Evolutionary conservation across 1,140 invertebrate species (phyloP).

Genomic region (Apis mellifera): Amel_HAv3.1 CM009939.2:11987001-11987500

Average conservation of each 20-base stretch:
- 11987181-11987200: too few relatives aligned
- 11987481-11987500: too few relatives aligned
- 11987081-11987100: too few relatives aligned
- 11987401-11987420: too few relatives aligned
- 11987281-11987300: conserved; percentile 9
- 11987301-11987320: neutral
- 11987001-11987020: too few relatives aligned
- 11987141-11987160: neutral
- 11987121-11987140: neutral
- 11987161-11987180: too few relatives aligned
- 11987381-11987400: conserved; percentile 1
- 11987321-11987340: conserved; percentile 1
- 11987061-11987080: too few relatives aligned
- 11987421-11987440: neutral
- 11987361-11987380: neutral
- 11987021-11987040: too few relatives aligned
- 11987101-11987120: too few relatives aligned
- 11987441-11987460: neutral
- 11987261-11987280: neutral
- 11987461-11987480: neutral
- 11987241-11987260: neutral
- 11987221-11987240: neutral
- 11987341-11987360: neutral
- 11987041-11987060: too few relatives aligned
- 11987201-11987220: neutral